Conservation (phyloP, 2,888 invertebrate species). For the Mythimna pallens region DNA sequence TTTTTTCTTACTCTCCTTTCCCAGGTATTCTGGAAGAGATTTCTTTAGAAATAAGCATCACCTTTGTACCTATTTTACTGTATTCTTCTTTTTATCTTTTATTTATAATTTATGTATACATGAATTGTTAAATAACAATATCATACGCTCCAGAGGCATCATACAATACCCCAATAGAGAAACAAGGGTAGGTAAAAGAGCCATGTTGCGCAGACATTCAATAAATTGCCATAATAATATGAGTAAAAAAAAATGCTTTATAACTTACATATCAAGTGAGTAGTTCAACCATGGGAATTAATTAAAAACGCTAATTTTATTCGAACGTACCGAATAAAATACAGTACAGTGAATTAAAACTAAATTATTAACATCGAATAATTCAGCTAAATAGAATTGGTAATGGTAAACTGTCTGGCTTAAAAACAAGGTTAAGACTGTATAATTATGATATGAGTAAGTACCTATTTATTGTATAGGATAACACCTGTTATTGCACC, state of each 20-base stretch:
- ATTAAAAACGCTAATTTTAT: constrained; percentile 6
- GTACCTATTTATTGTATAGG: background rate
- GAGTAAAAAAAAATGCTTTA: too few relatives aligned
- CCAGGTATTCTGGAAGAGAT: too few relatives aligned
- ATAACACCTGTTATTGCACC: background rate
- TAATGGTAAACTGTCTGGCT: constrained; percentile 38
- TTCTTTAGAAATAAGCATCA: too few relatives aligned
- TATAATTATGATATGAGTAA: constrained; percentile 23
- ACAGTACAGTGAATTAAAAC: constrained; percentile 15
- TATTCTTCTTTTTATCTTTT: too few relatives aligned
- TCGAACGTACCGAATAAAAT: constrained; percentile 19
- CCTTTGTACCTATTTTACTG: too few relatives aligned
- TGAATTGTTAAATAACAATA: too few relatives aligned
- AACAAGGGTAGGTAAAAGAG: background rate
- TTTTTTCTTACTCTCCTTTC: too few relatives aligned
- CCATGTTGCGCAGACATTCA: background rate
- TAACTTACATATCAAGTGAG: too few relatives aligned
- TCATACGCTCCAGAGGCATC: too few relatives aligned
- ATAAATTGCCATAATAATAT: background rate
- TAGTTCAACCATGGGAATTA: background rate
- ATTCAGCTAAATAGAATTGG: constrained; percentile 21
- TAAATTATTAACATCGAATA: constrained; percentile 17
- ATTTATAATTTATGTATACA: too few relatives aligned
- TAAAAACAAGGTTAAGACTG: constrained; percentile 43
- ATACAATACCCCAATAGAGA: background rate